Conservation (phyloP, 1,140 invertebrate species). For the Copidosoma floridanum region DNA sequence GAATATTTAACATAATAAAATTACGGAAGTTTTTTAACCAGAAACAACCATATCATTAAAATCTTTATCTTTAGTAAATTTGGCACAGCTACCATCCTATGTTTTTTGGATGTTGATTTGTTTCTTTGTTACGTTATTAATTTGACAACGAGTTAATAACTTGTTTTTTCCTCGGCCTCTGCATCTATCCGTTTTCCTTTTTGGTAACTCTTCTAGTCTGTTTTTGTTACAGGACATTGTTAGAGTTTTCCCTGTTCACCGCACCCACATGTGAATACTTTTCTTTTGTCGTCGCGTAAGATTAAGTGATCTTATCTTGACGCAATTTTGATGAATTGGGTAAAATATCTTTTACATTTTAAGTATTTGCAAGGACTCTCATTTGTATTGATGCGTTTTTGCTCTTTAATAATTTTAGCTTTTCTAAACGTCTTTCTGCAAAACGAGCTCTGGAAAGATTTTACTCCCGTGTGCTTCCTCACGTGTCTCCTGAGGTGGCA, state of each 20-base stretch:
- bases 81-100: slow-evolving; percentile 84
- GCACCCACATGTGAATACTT: slow-evolving; percentile 85
- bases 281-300: slow-evolving; percentile 71
- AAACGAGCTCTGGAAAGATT: no score
- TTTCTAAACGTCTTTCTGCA: no score
- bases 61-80: slow-evolving; percentile 71
- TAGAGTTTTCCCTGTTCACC: slow-evolving; percentile 93
- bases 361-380: no score
- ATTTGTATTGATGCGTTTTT: no score
- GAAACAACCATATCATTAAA: slow-evolving; percentile 76
- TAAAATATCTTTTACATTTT: no score
- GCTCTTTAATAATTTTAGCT: no score
- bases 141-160: slow-evolving; percentile 61
- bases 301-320: slow-evolving; percentile 89
- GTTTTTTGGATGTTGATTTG: slow-evolving; percentile 77
- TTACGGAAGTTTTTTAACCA: slow-evolving; percentile 93
- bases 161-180: slow-evolving; percentile 70
- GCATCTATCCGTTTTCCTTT: slow-evolving; percentile 70
- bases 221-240: slow-evolving; percentile 68
- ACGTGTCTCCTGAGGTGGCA: no score
- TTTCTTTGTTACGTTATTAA: slow-evolving; percentile 60
- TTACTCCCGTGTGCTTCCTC: no score
- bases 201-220: no score
- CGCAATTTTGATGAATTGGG: slow-evolving; percentile 71
- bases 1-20: slow-evolving; percentile 64